Percentiles rank a stretch among this genome's conserved stretches.
phyloP scores from a whole-genome alignment of 1,140 invertebrate species.

The Aphis craccivora region DNA sequence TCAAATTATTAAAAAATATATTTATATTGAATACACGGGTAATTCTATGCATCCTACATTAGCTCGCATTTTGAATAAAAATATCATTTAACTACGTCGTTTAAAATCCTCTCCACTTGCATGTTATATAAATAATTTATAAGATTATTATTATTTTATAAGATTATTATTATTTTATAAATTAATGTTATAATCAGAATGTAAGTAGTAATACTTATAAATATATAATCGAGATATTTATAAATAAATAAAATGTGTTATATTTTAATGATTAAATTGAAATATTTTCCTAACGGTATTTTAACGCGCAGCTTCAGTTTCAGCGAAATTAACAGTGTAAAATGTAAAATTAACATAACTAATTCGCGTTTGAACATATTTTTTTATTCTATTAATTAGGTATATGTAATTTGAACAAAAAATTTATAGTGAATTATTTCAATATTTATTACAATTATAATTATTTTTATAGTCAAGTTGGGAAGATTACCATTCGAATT shows the following conservation, averaged over 20 bases:
- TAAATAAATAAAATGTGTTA: constrained; percentile 14
- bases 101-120: neutral
- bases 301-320: neutral
- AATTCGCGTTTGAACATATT: neutral
- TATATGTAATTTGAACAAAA: neutral
- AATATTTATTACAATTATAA: neutral
- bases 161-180: neutral
- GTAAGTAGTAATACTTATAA: neutral
- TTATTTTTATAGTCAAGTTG: neutral
- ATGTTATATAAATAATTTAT: neutral
- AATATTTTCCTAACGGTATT: neutral
- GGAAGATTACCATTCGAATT: neutral
- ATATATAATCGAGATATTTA: neutral
- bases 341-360: neutral
- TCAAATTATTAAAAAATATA: neutral
- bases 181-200: neutral
- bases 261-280: constrained; percentile 13
- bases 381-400: neutral
- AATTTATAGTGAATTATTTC: neutral
- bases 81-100: neutral
- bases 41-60: neutral
- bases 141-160: constrained; percentile 4
- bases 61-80: neutral
- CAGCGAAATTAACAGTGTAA: neutral
- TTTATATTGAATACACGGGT: neutral